Evolutionary conservation across 2,797 vertebrate species (phyloP), one percentile per base, ranked within the genome.

Genomic region (Petrocephalus schoutedeni): DNA sequence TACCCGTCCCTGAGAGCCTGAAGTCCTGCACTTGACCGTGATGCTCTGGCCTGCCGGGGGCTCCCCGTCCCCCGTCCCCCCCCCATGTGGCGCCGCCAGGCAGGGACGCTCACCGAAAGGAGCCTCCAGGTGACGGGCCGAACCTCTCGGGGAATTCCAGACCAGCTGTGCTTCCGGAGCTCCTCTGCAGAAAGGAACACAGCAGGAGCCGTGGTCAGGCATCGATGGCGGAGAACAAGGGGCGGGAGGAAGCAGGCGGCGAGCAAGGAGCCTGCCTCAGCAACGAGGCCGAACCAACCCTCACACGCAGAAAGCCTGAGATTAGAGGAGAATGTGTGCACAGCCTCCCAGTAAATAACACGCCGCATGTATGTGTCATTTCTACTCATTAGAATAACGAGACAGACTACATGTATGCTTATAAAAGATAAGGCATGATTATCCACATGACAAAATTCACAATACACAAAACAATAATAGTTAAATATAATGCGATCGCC

Each of bases 61-160:
- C 23, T 49, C 36, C 28, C 82, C 45, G 6, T 28, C 28, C 28
- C 51, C 54, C n/a, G n/a, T n/a, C n/a, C 57, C 36, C 83, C 23
- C 23, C 45, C 16, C 6, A 41, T 4, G 41, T 41, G 41, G 41
- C 41, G n/a, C 1, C 12, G 23, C 9, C 14, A 56, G 12, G 12
- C 6, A 7, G 64, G 21, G 8, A 41, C 12, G 95, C 98, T 98
- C 92, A 99, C 98, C 92, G 98, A 99, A 85, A 99, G 95, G 74
- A 99, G 98, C 89, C 98, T 97, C 98, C 98, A 99, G 0, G 98
- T 99, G 92, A 98, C 94, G 0, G 98, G 98, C 2, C 98, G 97
- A 36, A 99, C 97, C 89, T 99, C 98, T 89, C 97, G 94, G 49
- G 98, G 98, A 89, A 99, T 97, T 0, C 98, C 98, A 1, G 98